Base-by-base conservation (phyloP, 1,140 invertebrate genomes). In the Euborellia annulipes region DNA sequence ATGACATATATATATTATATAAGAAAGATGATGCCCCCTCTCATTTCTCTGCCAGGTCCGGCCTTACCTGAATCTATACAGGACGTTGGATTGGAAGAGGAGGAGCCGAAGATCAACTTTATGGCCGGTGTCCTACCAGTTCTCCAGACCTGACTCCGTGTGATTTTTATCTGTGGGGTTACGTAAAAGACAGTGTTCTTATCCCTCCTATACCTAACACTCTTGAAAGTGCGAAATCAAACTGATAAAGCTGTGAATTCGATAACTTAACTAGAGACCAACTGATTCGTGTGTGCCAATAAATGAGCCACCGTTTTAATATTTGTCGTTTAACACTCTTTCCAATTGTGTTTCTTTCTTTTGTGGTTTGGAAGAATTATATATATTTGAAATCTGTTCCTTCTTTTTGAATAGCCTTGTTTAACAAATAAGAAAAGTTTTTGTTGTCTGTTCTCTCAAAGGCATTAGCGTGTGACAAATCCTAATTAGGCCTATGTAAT, bases 121-220 rank as follows among this genome's bases (percentile, higher is more conserved):
- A 41, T 41, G 17, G 39, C 18, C 3, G 18, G 39, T 19, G 39
- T 17, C 39, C 39, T 41, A 17, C 39, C 39, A 19, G 39, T 32
- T 8, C 30, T 22, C 53, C 55, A 6, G 51, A 58, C 47, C 47
- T 59, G 17, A 52, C 50, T 14, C 44, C 49, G 1, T 51, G 30
- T 6, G 51, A 54, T 32, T 57, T 54, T 45, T 55, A 48, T 23
- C 40, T 54, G 11, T 57, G 54, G 53, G 54, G 48, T 1, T 56
- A 52, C 45, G 16, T 57, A 13, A 52, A 58, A 43, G 39, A 44
- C 8, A 20, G 43, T 27, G 50, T 55, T 13, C 57, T 17, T 18
- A 17, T 45, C 27, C 43, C 43, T 17, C 41, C 41, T 43, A 22
- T 9, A 27, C 41, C 41, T 27, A 21, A 11, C 9, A 43, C 41